phyloP scores from a whole-genome alignment of 2,888 invertebrate species.

The Crocallis elinguaria region DNA sequence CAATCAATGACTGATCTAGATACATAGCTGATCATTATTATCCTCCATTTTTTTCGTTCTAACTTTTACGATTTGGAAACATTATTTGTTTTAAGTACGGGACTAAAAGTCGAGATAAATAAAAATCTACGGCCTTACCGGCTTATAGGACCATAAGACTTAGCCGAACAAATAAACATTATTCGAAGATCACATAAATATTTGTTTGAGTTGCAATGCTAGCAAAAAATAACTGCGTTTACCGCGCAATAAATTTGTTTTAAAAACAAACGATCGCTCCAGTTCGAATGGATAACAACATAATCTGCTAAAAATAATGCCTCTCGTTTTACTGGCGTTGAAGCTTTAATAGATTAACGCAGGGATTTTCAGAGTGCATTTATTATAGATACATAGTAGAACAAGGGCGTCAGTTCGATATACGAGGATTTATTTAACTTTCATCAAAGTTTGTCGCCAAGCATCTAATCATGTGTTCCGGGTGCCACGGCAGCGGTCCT shows the following conservation, averaged over 20 bases:
- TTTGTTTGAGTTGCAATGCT: background rate
- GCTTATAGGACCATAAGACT: too few species aligned
- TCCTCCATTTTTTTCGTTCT: too few species aligned
- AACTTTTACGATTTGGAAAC: too few species aligned
- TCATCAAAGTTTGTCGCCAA: too few species aligned
- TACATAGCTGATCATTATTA: background rate
- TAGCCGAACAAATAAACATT: too few species aligned
- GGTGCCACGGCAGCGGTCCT: too few species aligned
- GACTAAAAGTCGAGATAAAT: too few species aligned
- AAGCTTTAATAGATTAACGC: background rate
- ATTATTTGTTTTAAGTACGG: too few species aligned
- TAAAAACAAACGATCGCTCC: conserved; percentile 7
- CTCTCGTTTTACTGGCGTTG: background rate
- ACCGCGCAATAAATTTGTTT: conserved; percentile 13
- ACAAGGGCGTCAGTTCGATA: background rate
- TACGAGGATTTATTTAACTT: background rate
- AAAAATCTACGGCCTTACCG: too few species aligned
- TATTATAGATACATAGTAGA: background rate
- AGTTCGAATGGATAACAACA: conserved; percentile 6
- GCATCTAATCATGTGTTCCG: too few species aligned
- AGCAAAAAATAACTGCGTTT: background rate
- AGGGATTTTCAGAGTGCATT: background rate
- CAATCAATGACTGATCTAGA: background rate
- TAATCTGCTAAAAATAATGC: conserved; percentile 7
- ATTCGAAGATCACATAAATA: background rate